Evolutionary conservation across 2,113 vertebrate genomes (phyloP).

Genomic region (Ellobius talpinus): DNA sequence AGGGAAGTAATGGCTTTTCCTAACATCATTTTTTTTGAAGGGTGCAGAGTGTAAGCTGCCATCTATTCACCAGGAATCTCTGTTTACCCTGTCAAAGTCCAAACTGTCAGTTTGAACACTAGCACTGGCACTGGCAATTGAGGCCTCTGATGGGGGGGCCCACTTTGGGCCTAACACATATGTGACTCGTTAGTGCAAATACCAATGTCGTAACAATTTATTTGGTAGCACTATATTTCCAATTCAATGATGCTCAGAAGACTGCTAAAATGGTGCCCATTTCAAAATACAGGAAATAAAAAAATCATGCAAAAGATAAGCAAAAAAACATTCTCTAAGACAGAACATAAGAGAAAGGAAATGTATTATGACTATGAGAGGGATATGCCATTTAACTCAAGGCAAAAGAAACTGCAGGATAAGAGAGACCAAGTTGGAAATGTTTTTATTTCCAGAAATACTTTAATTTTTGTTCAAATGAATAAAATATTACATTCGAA

Average conservation of each 20-base stretch:
- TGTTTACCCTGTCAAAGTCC: neutral
- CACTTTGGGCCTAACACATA: neutral
- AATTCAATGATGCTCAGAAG: neutral
- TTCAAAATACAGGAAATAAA: slow-evolving; percentile 1
- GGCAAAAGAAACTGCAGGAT: neutral
- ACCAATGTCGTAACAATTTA: neutral
- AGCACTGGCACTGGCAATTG: neutral
- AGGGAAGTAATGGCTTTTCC: neutral
- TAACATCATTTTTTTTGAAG: neutral
- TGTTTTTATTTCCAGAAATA: neutral
- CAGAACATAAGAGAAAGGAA: neutral
- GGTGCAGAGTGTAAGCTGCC: neutral
- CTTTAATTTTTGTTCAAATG: neutral
- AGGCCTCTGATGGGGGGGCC: no score
- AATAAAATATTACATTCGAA: neutral
- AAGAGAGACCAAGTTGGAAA: neutral
- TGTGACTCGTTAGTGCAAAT: neutral
- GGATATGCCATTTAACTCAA: neutral
- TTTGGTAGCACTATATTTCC: neutral
- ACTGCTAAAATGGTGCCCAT: neutral
- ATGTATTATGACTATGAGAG: neutral
- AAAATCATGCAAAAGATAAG: slow-evolving; percentile 6
- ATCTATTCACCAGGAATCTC: neutral
- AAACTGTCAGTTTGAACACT: neutral
- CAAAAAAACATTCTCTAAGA: neutral